Evolutionary conservation across 2,888 invertebrate genomes (phyloP), one percentile per base, ranked within the genome.

Genomic region (Sialis lutaria): DNA sequence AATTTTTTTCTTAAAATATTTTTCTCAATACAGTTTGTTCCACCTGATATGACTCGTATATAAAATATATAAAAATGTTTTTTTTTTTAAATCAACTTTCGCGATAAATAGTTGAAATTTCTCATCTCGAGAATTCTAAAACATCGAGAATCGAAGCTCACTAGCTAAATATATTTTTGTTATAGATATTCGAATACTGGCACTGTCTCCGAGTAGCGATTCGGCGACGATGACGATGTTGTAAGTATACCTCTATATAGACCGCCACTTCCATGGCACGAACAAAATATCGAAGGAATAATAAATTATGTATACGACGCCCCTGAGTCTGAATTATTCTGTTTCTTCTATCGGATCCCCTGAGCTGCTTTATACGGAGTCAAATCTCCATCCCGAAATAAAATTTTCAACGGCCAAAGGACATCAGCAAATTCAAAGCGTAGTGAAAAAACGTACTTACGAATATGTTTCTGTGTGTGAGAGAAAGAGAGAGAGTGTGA

Each of bases 281-380:
- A 42, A 42, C 42, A 42, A 22, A 32, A 42, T 42, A 42, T 42
- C 42, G 42, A 42, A 42, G 42, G 30, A 42, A 22, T 31, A 10
- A 42, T 42, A 42, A 42, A 42, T 42, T 42, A 42, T 42, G 42
- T 42, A 42, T 42, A 42, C 32, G 31, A 32, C 42, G 32, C 32
- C 42, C 32, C 30, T 42, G 42, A 42, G 42, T 10, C 31, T 42
- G 42, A 42, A 42, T 42, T 30, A 42, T 42, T 42, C 31, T 32
- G 42, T 42, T n/a, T 42, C 32, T 42, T 42, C 37, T 37, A 37
- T 42, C 42, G 22, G 10, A 42, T 42, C 42, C 42, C 42, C 10
- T 32, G 42, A 42, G 41, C 13, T n/a, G 22, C 12, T 9, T n/a
- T 30, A 41, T 22, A 41, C 13, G 22, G n/a, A 41, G 31, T 31